Evolutionary conservation across 2,113 vertebrate species (phyloP).

Genomic region (Gobius niger): DNA sequence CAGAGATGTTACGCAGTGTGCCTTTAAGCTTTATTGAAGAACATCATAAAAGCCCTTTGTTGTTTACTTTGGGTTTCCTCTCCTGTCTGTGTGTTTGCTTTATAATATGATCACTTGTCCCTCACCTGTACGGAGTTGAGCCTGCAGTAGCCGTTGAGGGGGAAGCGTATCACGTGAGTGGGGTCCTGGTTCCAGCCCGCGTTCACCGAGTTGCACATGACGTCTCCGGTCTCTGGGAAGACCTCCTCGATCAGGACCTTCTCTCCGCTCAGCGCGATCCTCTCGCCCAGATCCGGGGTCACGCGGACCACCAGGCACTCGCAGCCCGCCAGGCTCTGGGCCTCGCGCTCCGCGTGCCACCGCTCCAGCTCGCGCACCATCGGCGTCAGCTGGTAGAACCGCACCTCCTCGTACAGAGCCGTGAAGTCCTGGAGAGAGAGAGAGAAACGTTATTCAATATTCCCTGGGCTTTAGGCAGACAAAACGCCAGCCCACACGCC

Average conservation of each 20-base stretch:
- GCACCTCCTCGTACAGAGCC: conserved; percentile 90
- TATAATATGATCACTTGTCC: too few species aligned
- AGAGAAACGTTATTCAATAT: too few species aligned
- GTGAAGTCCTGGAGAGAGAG: conserved; percentile 81
- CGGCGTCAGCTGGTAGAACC: conserved; percentile 89
- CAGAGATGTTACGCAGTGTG: too few species aligned
- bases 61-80: too few species aligned
- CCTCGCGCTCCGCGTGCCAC: conserved; percentile 88
- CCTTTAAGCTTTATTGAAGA: too few species aligned
- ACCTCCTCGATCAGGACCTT: conserved; percentile 91
- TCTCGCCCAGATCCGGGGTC: conserved; percentile 88
- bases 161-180: conserved; percentile 91
- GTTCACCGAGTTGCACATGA: conserved; percentile 92
- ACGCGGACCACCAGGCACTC: conserved; percentile 91
- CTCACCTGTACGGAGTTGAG: conserved; percentile 91
- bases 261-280: conserved; percentile 89
- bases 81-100: too few species aligned
- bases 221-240: conserved; percentile 89
- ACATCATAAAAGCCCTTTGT: too few species aligned
- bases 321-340: conserved; percentile 79
- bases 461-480: too few species aligned
- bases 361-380: conserved; percentile 92
- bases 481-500: too few species aligned
- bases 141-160: conserved; percentile 89
- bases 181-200: conserved; percentile 95